These are phyloP conservation scores for Otocyon megalotis DNA, from an alignment of 2,113 vertebrate species.

Conservation along the genomic window DNA sequence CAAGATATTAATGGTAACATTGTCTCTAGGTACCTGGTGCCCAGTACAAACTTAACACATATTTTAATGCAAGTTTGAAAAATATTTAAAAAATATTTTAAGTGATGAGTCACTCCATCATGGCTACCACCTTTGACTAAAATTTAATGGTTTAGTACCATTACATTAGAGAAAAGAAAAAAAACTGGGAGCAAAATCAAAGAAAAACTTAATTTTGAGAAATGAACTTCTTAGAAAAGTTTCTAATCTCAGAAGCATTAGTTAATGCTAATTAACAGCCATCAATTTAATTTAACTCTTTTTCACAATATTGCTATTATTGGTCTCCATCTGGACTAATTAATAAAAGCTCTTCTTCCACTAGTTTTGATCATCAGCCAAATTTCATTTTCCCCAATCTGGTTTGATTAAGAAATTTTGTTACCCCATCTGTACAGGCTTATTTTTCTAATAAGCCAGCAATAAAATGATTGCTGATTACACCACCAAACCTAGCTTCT, in stretches of 20 bases:
- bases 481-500: background rate
- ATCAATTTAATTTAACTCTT: slow-evolving; percentile 37
- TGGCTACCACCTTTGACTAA: background rate
- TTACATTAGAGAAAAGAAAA: background rate
- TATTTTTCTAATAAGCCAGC: slow-evolving; percentile 26
- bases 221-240: slow-evolving; percentile 15
- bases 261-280: slow-evolving; percentile 49
- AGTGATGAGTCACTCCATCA: background rate
- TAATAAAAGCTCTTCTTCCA: slow-evolving; percentile 69
- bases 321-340: slow-evolving; percentile 77
- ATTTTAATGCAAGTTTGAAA: background rate
- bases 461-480: background rate
- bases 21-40: background rate
- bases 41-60: background rate
- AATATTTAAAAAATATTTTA: background rate
- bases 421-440: slow-evolving; percentile 61
- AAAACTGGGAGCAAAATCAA: background rate
- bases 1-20: background rate
- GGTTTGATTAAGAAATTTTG: slow-evolving; percentile 23
- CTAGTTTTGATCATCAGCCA: slow-evolving; percentile 72
- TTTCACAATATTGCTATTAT: slow-evolving; percentile 60
- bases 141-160: background rate
- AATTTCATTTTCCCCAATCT: slow-evolving; percentile 70
- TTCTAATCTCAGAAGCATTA: slow-evolving; percentile 34
- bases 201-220: background rate